These are phyloP conservation scores for Theristus sp. DNA, from an alignment of 2,888 invertebrate genomes.

Conservation along the genomic window DNA sequence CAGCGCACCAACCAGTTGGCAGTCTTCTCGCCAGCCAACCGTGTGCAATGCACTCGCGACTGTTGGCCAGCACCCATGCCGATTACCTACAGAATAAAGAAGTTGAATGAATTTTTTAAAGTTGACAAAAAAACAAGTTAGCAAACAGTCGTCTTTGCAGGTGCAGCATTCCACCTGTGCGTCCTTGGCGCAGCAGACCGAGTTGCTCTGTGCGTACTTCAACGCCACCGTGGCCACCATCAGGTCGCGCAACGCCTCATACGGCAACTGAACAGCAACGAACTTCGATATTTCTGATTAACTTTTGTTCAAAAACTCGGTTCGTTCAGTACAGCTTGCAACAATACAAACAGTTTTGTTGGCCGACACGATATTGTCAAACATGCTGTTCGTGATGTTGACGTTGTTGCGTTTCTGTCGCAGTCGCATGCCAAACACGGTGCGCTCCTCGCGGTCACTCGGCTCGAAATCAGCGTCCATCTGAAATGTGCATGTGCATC, in stretches of 20 bases:
- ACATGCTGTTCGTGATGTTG: conserved; percentile 52
- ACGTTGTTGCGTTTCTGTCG: conserved; percentile 78
- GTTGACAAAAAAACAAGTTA: neutral
- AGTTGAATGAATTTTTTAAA: neutral
- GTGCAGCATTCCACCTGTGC: conserved; percentile 43
- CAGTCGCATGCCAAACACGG: conserved; percentile 61
- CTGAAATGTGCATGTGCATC: conserved; percentile 32
- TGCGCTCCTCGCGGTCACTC: conserved; percentile 55
- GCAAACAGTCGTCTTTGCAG: neutral
- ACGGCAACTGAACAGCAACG: conserved; percentile 41
- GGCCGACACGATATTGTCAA: conserved; percentile 54
- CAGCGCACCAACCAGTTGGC: conserved; percentile 55
- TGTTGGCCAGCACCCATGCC: conserved; percentile 99
- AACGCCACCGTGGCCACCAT: conserved; percentile 85
- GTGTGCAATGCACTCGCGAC: conserved; percentile 89
- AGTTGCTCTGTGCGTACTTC: conserved; percentile 95
- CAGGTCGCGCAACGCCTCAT: conserved; percentile 61
- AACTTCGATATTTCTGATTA: too few relatives aligned
- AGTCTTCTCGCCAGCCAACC: conserved; percentile 88
- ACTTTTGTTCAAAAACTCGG: too few relatives aligned
- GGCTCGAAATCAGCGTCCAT: conserved; percentile 75
- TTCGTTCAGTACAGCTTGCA: too few relatives aligned
- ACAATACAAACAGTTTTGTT: too few relatives aligned
- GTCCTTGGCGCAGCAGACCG: conserved; percentile 83
- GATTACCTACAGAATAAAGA: too few relatives aligned